Conservation (phyloP, 2,797 vertebrate genomes). For the Clarias laeviceps region DNA sequence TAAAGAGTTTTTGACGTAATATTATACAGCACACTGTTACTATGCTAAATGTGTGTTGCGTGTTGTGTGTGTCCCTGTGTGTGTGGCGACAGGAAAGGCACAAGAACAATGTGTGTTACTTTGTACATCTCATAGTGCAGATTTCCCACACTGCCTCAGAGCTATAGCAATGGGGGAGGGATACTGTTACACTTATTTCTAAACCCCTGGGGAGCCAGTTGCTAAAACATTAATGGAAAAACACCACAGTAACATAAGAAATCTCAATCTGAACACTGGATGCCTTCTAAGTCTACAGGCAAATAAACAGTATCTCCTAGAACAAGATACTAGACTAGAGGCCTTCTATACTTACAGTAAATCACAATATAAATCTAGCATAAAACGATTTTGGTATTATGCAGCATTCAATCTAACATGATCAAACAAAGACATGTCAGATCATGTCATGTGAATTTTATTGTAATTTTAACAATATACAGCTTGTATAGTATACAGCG, state of each 20-base stretch:
- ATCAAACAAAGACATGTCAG: neutral
- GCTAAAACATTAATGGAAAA: conserved; percentile 58
- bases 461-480: too few species aligned
- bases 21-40: conserved; percentile 44
- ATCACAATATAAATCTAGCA: conserved; percentile 12
- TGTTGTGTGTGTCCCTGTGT: conserved; percentile 10
- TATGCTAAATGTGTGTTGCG: conserved; percentile 20
- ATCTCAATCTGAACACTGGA: conserved; percentile 27
- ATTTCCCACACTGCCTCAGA: conserved; percentile 48
- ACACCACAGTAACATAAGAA: conserved; percentile 43
- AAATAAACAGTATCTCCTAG: conserved; percentile 20
- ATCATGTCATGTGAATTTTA: too few species aligned
- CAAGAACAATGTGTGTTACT: conserved; percentile 42
- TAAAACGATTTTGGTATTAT: conserved; percentile 1
- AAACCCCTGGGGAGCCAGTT: conserved; percentile 40
- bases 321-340: neutral
- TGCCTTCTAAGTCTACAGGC: conserved; percentile 23
- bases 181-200: conserved; percentile 56
- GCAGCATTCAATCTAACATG: neutral
- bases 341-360: conserved; percentile 6
- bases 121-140: conserved; percentile 34
- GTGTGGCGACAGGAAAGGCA: conserved; percentile 9
- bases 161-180: conserved; percentile 40
- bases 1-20: conserved; percentile 54
- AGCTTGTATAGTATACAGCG: too few species aligned